A percentile compares a stretch with the other conserved stretches of the same genome.
phyloP scores from a whole-genome alignment of 1,140 invertebrate species.

The Homarus americanus region DNA sequence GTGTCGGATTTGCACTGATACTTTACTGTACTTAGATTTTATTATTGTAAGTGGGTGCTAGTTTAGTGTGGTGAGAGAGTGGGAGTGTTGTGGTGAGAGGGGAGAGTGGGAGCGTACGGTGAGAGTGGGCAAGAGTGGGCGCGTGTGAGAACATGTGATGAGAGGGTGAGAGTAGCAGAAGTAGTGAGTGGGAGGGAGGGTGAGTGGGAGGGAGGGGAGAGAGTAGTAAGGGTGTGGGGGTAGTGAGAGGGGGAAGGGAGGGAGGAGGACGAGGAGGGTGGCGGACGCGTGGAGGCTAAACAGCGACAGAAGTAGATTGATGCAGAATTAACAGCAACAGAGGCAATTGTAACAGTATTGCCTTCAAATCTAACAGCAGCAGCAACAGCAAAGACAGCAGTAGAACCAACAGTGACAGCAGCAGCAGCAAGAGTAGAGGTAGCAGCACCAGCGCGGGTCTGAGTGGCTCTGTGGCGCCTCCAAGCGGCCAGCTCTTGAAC shows the following conservation, averaged over 20 bases:
- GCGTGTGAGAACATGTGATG: neutral
- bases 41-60: no score
- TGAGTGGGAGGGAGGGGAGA: neutral
- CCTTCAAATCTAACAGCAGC: neutral
- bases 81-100: neutral
- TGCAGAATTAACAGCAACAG: no score
- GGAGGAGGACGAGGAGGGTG: constrained; percentile 7
- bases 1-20: no score
- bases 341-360: neutral
- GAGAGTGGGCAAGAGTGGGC: neutral
- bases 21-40: no score
- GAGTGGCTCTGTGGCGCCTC: constrained; percentile 69
- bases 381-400: neutral
- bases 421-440: neutral
- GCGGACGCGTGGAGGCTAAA: no score
- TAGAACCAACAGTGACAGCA: neutral
- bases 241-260: neutral
- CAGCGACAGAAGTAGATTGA: no score
- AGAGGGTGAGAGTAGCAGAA: neutral
- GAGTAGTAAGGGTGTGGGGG: neutral
- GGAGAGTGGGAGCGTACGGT: neutral
- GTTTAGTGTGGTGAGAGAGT: neutral
- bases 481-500: constrained; percentile 64
- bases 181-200: neutral
- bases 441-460: neutral